Percentiles rank a stretch among this genome's conserved stretches.
phyloP scores from a whole-genome alignment of 2,113 vertebrate genomes.

The Porphyrio hochstetteri region DNA sequence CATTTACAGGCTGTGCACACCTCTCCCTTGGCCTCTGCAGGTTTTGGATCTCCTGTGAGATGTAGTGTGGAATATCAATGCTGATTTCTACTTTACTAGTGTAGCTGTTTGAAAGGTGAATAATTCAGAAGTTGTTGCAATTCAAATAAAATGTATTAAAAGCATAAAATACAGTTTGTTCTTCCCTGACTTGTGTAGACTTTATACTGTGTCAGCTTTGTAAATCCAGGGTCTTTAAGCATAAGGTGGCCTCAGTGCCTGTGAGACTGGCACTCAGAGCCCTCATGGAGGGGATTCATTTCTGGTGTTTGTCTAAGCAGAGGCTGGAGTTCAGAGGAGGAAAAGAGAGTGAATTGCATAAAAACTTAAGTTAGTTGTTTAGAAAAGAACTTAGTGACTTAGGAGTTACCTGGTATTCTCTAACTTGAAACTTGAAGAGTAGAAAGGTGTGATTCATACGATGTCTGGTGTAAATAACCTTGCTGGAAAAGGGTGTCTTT shows the following conservation, averaged over 20 bases:
- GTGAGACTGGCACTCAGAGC: neutral
- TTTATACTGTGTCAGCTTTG: neutral
- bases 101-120: neutral
- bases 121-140: neutral
- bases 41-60: neutral
- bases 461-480: neutral
- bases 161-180: neutral
- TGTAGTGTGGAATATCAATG: accelerated
- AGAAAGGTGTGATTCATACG: neutral
- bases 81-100: neutral
- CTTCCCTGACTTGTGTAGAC: neutral
- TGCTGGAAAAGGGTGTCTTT: neutral
- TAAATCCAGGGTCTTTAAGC: neutral
- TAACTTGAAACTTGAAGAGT: neutral
- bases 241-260: accelerated
- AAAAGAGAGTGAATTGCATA: neutral
- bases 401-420: too few species aligned
- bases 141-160: neutral
- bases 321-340: neutral
- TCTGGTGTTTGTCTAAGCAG: neutral
- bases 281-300: neutral
- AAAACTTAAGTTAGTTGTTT: neutral
- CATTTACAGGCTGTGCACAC: neutral
- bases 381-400: neutral
- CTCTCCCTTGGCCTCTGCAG: neutral